These are phyloP conservation scores for Phaedon cochleariae DNA, from an alignment of 2,888 invertebrate genomes.

Conservation along the genomic window DNA sequence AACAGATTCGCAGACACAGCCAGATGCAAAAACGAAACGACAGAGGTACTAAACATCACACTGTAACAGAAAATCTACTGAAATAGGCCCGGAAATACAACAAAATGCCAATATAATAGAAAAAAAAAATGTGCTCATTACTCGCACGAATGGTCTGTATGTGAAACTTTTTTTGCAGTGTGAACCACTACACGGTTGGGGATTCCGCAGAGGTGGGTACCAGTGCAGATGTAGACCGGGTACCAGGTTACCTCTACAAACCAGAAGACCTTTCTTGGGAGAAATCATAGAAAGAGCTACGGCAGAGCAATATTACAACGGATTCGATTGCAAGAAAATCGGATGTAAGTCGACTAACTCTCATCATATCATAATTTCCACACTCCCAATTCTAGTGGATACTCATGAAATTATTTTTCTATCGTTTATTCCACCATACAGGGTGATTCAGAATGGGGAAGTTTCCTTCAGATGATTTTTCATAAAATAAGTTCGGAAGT, in stretches of 20 bases:
- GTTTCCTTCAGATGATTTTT: too few relatives aligned
- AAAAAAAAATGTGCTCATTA: too few relatives aligned
- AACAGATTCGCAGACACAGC: slow-evolving; percentile 91
- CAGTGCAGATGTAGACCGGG: slow-evolving; percentile 94
- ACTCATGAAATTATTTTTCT: too few relatives aligned
- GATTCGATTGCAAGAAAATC: slow-evolving; percentile 89
- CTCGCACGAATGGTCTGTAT: too few relatives aligned
- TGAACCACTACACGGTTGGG: slow-evolving; percentile 96
- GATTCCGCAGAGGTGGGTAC: slow-evolving; percentile 93
- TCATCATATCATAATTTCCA: too few relatives aligned
- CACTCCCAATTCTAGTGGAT: too few relatives aligned
- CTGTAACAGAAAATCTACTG: too few relatives aligned
- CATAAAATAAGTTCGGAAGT: too few relatives aligned
- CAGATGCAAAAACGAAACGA: slow-evolving; percentile 89
- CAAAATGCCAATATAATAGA: too few relatives aligned
- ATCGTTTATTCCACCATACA: too few relatives aligned
- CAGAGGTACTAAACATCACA: slow-evolving; percentile 74
- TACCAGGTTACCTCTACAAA: slow-evolving; percentile 84
- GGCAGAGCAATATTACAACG: slow-evolving; percentile 90
- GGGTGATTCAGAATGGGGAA: too few relatives aligned
- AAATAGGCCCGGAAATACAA: too few relatives aligned
- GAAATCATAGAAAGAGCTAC: slow-evolving; percentile 94
- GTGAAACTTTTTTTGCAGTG: slow-evolving; percentile 75
- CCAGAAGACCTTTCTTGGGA: slow-evolving; percentile 90
- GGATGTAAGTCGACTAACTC: slow-evolving; percentile 89